phyloP scores from a whole-genome alignment of 1,140 invertebrate species.

The Cotesia vestalis region DNA sequence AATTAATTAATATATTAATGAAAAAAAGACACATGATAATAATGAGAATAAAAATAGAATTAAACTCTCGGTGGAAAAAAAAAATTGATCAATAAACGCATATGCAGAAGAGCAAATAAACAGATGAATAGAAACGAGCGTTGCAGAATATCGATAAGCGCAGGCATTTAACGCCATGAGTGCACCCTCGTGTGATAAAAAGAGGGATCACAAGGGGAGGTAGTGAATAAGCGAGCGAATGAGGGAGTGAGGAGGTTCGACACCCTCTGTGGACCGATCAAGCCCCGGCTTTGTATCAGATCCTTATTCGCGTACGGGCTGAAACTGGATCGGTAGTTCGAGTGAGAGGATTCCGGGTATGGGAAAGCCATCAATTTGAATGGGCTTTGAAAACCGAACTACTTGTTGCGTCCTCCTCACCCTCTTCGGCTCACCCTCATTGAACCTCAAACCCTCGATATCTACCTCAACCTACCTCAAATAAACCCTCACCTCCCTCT shows the following conservation, averaged over 20 bases:
- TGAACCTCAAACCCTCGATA: conserved; percentile 32
- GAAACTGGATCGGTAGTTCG: conserved; percentile 42
- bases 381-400: conserved; percentile 68
- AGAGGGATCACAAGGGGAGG: too few relatives aligned
- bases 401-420: conserved; percentile 63
- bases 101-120: too few relatives aligned
- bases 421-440: conserved; percentile 41
- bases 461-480: too few relatives aligned
- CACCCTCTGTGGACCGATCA: conserved; percentile 33
- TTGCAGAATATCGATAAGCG: too few relatives aligned
- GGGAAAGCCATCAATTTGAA: conserved; percentile 69
- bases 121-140: too few relatives aligned
- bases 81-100: too few relatives aligned
- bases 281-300: conserved; percentile 36
- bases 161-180: too few relatives aligned
- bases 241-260: conserved; percentile 24
- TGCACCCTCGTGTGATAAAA: too few relatives aligned
- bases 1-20: too few relatives aligned
- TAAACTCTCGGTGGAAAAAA: too few relatives aligned
- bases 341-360: conserved; percentile 65
- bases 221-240: neutral
- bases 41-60: too few relatives aligned
- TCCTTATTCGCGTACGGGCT: conserved; percentile 41
- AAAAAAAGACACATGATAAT: too few relatives aligned
- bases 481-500: conserved; percentile 32